These are phyloP conservation scores for Drosophila diplacantha DNA, from an alignment of 2,888 invertebrate species.

Conservation along the genomic window DNA sequence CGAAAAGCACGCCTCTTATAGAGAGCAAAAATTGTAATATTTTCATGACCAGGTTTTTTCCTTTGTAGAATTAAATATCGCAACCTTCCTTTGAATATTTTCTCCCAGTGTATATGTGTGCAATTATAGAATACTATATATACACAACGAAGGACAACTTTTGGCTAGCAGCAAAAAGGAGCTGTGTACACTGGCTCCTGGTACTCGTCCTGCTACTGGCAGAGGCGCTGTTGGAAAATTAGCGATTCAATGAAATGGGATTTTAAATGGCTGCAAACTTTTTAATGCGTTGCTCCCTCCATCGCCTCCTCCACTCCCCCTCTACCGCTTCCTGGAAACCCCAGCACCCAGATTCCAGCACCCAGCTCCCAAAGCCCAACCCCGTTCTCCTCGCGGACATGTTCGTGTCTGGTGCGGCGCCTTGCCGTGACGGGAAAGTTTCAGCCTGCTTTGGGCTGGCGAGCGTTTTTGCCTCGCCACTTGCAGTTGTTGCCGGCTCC, in stretches of 20 bases:
- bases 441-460: constrained; percentile 26
- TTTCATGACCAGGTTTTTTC: not conserved
- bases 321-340: not conserved
- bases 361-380: not conserved
- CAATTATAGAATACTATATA: constrained; percentile 15
- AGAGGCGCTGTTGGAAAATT: constrained; percentile 67
- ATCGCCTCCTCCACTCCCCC: not conserved
- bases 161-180: constrained; percentile 40
- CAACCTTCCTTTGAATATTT: rapidly evolving
- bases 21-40: not conserved
- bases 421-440: constrained; percentile 57
- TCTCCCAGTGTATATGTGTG: constrained; percentile 11
- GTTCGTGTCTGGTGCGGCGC: constrained; percentile 40
- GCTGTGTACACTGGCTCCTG: constrained; percentile 27
- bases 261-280: constrained; percentile 74
- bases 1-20: too few species aligned
- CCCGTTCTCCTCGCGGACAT: constrained; percentile 36
- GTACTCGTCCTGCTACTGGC: constrained; percentile 35
- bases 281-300: constrained; percentile 62
- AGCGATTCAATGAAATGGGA: constrained; percentile 75
- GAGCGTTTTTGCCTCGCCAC: constrained; percentile 63
- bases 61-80: not conserved
- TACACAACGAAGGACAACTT: constrained; percentile 32
- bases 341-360: not conserved
- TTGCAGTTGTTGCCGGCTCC: constrained; percentile 51